Evolutionary conservation across 2,888 invertebrate genomes (phyloP).

Genomic region (Lithosia quadra): DNA sequence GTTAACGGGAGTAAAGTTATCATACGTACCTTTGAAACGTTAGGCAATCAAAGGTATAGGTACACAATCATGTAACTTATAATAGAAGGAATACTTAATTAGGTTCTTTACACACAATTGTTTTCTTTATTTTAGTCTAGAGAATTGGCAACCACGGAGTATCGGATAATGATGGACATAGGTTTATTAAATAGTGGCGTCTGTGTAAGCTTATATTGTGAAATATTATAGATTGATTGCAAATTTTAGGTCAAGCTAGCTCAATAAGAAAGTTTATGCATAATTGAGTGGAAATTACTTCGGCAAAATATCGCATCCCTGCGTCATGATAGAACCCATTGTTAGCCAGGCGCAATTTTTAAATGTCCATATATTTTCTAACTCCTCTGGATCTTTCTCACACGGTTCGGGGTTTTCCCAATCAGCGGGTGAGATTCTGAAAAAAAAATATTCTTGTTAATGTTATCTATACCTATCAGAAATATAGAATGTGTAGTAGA

Average conservation of each 20-base stretch:
- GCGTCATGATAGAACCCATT: conserved; percentile 96
- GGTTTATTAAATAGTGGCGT: neutral
- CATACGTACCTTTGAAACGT: no score
- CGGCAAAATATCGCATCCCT: conserved; percentile 97
- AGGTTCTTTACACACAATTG: no score
- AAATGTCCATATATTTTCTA: conserved; percentile 96
- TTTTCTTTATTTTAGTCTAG: no score
- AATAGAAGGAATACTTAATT: no score
- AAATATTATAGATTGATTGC: neutral
- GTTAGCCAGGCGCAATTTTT: conserved; percentile 97
- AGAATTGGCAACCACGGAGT: no score
- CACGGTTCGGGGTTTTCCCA: conserved; percentile 98
- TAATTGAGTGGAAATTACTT: conserved; percentile 86
- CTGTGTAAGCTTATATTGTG: neutral
- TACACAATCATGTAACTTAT: no score
- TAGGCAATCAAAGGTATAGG: no score
- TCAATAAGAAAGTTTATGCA: no score
- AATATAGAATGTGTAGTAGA: no score
- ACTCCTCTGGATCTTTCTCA: conserved; percentile 93
- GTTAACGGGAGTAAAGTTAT: neutral
- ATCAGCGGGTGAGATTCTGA: conserved; percentile 95
- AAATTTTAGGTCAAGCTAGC: neutral
- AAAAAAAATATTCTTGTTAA: conserved; percentile 29
- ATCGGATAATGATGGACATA: neutral
- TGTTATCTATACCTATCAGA: neutral